Base-by-base conservation (phyloP, 2,888 invertebrate species). In the Drosophila rubida region DNA sequence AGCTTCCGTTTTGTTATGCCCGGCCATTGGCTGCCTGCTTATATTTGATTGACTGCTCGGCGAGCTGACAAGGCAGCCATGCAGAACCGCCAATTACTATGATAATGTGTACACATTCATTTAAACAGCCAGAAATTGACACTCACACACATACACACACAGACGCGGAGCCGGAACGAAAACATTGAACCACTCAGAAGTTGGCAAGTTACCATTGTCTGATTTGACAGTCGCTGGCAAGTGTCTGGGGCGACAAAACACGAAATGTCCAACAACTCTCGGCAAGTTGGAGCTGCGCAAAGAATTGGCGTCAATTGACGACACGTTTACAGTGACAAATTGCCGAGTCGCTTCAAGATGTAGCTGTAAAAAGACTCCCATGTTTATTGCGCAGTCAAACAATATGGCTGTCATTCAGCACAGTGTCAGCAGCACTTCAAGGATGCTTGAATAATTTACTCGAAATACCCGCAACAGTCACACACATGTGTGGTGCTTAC, bases 281-380 rank as follows among this genome's bases (percentile, higher is more conserved):
- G 44, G 27, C 41, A 60, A 39, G 53, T 7, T 27, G 3, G 8
- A 9, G 9, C 30, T 30, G 3, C 9, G 55, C 49, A 59, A 53
- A 42, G 35, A 63, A 44, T 45, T 59, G 44, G 37, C 65, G 19
- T 74, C 80, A 85, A 88, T 83, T 86, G 88, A 61, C 73, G 59
- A 75, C 80, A 77, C 83, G 69, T 86, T 86, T 84, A 86, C 69
- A 65, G 64, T 80, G 87, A 88, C 82, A 82, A 88, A 82, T 83
- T 86, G 70, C 80, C 46, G 66, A 80, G 58, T 55, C 48, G 46
- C 37, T 32, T 7, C 51, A 23, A 57, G 39, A 11, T 42, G 9
- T 23, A 60, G 46, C 58, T 54, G 32, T 42, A 37, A 44, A 35
- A 44, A 41, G 37, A 44, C 25, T 51, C 11, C 44, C 11, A 13